A percentile compares a stretch with the other conserved stretches of the same genome.
Evolutionary conservation across 2,797 vertebrate species (phyloP).

Genomic region (Notoglanidium macrostoma): DNA sequence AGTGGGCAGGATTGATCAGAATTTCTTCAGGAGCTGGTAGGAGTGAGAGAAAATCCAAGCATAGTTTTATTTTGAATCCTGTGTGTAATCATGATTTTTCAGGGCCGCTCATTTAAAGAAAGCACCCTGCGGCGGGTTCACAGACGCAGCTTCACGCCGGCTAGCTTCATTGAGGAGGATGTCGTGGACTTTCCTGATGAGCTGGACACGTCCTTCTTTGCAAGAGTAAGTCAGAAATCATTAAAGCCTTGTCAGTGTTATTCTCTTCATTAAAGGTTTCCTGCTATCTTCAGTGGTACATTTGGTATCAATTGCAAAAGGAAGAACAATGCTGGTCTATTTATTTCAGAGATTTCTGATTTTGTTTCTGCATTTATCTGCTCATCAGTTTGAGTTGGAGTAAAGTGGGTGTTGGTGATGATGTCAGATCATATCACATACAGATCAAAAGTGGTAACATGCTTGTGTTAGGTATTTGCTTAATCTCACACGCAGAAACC

Average conservation of each 20-base stretch:
- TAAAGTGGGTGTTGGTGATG: not conserved
- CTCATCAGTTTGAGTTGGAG: not conserved
- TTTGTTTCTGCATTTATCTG: not conserved
- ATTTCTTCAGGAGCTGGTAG: conserved; percentile 4
- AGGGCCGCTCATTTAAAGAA: conserved; percentile 87
- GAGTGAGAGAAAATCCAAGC: not conserved
- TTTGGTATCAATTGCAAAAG: not conserved
- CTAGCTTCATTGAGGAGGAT: conserved; percentile 92
- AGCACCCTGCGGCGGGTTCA: conserved; percentile 75
- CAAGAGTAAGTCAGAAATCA: conserved; percentile 78
- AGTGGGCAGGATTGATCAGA: not conserved
- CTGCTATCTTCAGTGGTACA: not conserved
- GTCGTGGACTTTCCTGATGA: conserved; percentile 92
- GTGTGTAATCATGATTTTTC: conserved; percentile 6
- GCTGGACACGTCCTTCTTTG: conserved; percentile 94
- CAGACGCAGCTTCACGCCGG: conserved; percentile 89
- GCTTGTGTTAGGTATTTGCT: not conserved
- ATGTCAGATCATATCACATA: not conserved
- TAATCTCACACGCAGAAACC: not conserved
- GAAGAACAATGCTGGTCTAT: not conserved
- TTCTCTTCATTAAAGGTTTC: not conserved
- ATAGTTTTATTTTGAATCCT: not conserved
- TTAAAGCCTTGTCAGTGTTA: not conserved
- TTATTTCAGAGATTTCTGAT: not conserved
- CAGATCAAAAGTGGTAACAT: not conserved